Base-by-base conservation (phyloP, 2,113 vertebrate genomes). In the Numida meleagris region DNA sequence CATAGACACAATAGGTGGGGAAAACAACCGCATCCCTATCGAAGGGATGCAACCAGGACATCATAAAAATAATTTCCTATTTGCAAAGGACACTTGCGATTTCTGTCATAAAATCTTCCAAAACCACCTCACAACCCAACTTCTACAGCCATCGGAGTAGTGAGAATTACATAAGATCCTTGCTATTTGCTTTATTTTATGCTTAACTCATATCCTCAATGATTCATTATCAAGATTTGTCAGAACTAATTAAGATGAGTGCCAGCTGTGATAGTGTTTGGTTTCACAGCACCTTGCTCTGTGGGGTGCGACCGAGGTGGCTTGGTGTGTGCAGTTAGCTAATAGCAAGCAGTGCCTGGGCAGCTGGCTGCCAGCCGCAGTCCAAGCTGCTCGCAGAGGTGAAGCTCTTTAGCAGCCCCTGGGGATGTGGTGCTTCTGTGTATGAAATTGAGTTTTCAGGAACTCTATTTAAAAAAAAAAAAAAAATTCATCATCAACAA, bases 161-260 rank as follows among this genome's bases (percentile, higher is more conserved):
- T 55, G 45, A 91, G 89, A 70, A 82, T 92, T 85, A 61, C 63
- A 71, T 50, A 82, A 92, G 89, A 50, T 16, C 61, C 84, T 84
- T n/a, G 74, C 66, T 57, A 18, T 51, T 88, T 71, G 86, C 68
- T 88, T 77, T 51, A 34, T 81, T 71, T 81, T 70, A 10, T 84
- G 86, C 50, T 71, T 85, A 90, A 79, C 71, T 92, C 81, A 18
- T 14, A 31, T 66, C 89, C 82, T 58, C 92, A 90, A 13, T 92
- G 93, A 94, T 89, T 96, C 86, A 79, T 89, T 89, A 96, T 63
- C 53, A 57, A 71, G 92, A 15, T 84, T 94, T 89, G 89, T 79
- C 94, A 93, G 86, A 78, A 89, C 81, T 92, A 73, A 92, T 93
- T 89, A 93, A 85, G 86, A 59, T 40, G 84, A 62, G 78, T 38